phyloP scores from a whole-genome alignment of 2,797 vertebrate genomes.

The Alfaro cultratus region DNA sequence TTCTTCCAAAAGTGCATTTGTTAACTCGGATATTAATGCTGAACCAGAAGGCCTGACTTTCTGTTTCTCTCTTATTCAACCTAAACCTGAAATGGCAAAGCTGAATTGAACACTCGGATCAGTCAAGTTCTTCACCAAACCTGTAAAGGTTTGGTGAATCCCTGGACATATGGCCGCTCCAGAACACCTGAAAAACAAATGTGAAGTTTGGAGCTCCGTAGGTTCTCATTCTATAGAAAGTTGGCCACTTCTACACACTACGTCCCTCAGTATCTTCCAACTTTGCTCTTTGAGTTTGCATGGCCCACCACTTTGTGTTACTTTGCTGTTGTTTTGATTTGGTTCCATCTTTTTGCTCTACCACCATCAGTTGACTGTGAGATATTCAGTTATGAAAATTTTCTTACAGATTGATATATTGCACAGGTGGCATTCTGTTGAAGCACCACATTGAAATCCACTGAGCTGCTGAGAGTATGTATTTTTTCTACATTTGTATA shows the following conservation, averaged over 20 bases:
- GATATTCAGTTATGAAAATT: background rate
- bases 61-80: background rate
- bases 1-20: background rate
- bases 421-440: background rate
- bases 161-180: background rate
- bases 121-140: background rate
- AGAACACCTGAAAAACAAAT: background rate
- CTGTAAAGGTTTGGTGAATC: too few species aligned
- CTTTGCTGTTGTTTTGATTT: background rate
- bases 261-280: background rate
- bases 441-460: background rate
- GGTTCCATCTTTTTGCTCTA: background rate
- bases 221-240: background rate
- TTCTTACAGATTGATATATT: background rate
- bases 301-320: background rate
- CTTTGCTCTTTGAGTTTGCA: background rate
- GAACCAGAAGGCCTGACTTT: background rate
- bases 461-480: background rate
- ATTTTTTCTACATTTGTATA: background rate
- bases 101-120: background rate
- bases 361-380: background rate
- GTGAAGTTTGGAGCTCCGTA: background rate
- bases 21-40: background rate
- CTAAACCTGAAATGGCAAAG: background rate
- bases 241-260: background rate